phyloP scores from a whole-genome alignment of 1,140 invertebrate species.

The Drosophila pseudoobscura region DNA sequence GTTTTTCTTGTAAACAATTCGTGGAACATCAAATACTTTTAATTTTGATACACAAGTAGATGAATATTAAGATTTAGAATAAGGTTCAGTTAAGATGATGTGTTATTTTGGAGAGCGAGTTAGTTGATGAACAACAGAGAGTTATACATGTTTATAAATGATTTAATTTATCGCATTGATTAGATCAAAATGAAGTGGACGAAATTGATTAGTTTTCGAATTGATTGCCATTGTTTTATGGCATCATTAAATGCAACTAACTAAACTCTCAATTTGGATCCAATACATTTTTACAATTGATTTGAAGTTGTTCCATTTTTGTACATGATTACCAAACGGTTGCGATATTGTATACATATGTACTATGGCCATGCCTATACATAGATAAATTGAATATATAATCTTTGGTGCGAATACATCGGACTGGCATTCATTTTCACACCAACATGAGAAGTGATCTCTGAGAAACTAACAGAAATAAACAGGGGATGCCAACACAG shows the following conservation, averaged over 20 bases:
- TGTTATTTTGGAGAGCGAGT: no score
- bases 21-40: no score
- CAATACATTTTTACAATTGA: not conserved
- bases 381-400: slow-evolving; percentile 36
- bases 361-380: slow-evolving; percentile 15
- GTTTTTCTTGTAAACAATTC: no score
- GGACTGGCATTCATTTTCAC: slow-evolving; percentile 50
- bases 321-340: slow-evolving; percentile 9
- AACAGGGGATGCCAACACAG: not conserved
- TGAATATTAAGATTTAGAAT: no score
- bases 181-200: no score
- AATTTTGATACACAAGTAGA: no score
- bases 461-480: slow-evolving; percentile 8
- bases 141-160: no score
- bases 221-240: no score
- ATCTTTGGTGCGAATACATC: slow-evolving; percentile 51
- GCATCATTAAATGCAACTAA: slow-evolving; percentile 21
- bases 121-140: no score
- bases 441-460: slow-evolving; percentile 34
- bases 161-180: no score
- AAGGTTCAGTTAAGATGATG: no score
- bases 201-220: not conserved
- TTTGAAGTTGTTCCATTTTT: not conserved
- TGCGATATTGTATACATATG: slow-evolving; percentile 2
- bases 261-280: slow-evolving; percentile 12